Evolutionary conservation across 1,140 invertebrate genomes (phyloP), one percentile per base, ranked within the genome.

Genomic region (Formica exsecta): DNA sequence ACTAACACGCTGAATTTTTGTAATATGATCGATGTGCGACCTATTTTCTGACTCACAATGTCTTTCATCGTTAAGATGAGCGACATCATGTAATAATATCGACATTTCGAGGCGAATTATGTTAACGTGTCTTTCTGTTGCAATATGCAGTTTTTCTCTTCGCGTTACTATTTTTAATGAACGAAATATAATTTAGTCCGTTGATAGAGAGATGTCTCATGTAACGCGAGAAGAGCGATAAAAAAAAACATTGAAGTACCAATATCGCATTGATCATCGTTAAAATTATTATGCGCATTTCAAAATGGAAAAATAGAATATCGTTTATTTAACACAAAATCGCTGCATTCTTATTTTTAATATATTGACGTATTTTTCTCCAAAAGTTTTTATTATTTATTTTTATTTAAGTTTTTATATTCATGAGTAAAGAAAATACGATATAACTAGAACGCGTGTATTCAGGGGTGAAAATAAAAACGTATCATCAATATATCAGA

Each of bases 1-100:
- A 73, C 7, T 19, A 51, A 22, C 19, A 22, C 1, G 1, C 13
- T 81, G 51, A 44, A 83, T 73, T 74, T 74, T 83, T 74, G 62
- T 41, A 3, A 32, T 32, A 32, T 62, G 54, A 73, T 48, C 6
- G 51, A 83, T n/a, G 13, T 29, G n/a, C 29, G 68, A 48, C 25
- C 38, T 16, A 70, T 11, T 74, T 81, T 62, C 38, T 7, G 19
- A 44, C 1, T 29, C 22, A 16, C 32, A 19, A 9, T 59, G 29
- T 83, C 48, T 61, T 22, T 13, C 11, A 25, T 32, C 6, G 32
- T 41, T 16, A 1, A 13, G 16, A 44, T 44, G 59, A 61, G 9
- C n/a, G 38, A 38, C n/a, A 44, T 70, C 25, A 32, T 2, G 48
- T 41, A 59, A 81, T 59, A 57, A 32, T 11, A 44, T 48, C 25